Conservation (phyloP, 2,113 vertebrate species). For the Microtus oregoni region DNA sequence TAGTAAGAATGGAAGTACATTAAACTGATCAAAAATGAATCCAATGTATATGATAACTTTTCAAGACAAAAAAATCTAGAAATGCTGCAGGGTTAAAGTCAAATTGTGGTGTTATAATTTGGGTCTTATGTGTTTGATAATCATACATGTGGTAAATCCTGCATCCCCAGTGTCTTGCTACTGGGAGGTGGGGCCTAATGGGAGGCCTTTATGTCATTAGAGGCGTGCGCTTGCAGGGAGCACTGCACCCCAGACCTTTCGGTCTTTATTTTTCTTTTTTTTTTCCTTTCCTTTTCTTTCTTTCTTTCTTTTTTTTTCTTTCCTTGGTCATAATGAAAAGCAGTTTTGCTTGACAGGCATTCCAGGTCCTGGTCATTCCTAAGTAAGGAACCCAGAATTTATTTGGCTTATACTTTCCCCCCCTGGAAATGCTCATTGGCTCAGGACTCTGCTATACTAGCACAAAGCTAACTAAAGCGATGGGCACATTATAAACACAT, state of each 20-base stretch:
- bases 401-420: background rate
- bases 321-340: too few relatives aligned
- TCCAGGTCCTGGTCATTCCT: background rate
- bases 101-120: background rate
- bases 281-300: accelerated
- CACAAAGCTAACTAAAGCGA: background rate
- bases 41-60: constrained; percentile 3
- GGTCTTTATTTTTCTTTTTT: background rate
- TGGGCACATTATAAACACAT: background rate
- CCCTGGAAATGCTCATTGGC: background rate
- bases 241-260: accelerated
- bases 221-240: too few relatives aligned
- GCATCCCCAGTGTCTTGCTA: background rate
- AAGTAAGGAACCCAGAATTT: background rate
- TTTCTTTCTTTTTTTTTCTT: background rate
- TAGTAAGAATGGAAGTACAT: background rate
- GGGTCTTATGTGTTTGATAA: background rate
- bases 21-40: constrained; percentile 7
- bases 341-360: background rate
- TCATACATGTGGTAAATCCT: background rate
- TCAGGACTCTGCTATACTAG: background rate
- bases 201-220: too few relatives aligned
- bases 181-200: background rate
- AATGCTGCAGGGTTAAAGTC: background rate
- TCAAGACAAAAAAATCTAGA: background rate